Evolutionary conservation across 2,797 vertebrate genomes (phyloP).

Genomic region (Schizopygopsis malacanthus): DNA sequence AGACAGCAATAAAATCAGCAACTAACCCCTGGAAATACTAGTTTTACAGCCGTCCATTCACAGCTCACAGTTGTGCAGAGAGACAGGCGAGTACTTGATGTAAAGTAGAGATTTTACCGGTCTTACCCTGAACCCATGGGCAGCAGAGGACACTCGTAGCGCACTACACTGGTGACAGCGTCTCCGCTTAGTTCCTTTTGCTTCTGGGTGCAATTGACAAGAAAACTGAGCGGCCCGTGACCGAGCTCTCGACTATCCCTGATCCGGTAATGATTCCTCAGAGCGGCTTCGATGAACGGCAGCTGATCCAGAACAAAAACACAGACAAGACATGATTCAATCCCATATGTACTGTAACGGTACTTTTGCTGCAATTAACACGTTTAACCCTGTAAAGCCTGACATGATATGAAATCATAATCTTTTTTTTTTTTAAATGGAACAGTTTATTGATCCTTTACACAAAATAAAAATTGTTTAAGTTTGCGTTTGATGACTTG

Average conservation of each 20-base stretch:
- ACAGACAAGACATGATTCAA: not conserved
- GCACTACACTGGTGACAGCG: slow-evolving; percentile 66
- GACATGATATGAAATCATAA: not conserved
- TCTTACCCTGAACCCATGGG: slow-evolving; percentile 68
- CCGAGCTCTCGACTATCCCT: slow-evolving; percentile 78
- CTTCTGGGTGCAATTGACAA: slow-evolving; percentile 69
- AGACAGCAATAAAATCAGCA: no score
- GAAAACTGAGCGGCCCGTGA: slow-evolving; percentile 70
- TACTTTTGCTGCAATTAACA: not conserved
- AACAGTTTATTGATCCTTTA: no score
- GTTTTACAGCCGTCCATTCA: not conserved
- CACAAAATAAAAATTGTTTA: no score
- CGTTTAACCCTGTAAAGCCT: not conserved
- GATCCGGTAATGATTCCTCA: slow-evolving; percentile 76
- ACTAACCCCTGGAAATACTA: not conserved
- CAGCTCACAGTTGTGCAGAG: not conserved
- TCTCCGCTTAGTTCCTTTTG: slow-evolving; percentile 67
- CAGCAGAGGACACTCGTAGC: slow-evolving; percentile 78
- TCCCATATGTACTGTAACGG: not conserved
- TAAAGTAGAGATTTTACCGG: not conserved
- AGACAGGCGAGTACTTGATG: not conserved
- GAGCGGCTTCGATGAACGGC: slow-evolving; percentile 71
- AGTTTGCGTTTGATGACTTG: no score
- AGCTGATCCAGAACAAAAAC: slow-evolving; percentile 65
- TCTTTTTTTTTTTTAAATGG: no score